Percentiles rank a stretch among this genome's conserved stretches.
phyloP scores from a whole-genome alignment of 53 echinoderm and acorn worm species.

The Holothuria leucospilota region DNA sequence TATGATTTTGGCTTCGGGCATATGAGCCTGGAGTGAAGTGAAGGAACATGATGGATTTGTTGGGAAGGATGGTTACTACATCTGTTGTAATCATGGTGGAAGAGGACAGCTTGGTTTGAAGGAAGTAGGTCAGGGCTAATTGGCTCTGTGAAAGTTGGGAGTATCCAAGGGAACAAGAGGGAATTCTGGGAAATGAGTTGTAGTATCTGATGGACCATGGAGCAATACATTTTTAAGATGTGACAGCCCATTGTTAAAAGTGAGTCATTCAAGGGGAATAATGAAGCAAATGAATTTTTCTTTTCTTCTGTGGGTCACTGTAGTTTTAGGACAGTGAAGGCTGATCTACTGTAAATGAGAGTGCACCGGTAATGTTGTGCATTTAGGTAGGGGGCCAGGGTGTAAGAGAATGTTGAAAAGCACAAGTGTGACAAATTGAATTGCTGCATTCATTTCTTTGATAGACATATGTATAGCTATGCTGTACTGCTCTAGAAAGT shows the following conservation, averaged over 20 bases:
- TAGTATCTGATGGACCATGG: not conserved
- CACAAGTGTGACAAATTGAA: too few relatives aligned
- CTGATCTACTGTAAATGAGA: too few relatives aligned
- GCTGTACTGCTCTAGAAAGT: too few relatives aligned
- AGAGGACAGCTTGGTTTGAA: not conserved
- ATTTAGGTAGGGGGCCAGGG: too few relatives aligned
- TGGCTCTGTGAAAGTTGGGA: not conserved
- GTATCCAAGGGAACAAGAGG: too few relatives aligned
- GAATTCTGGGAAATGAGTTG: too few relatives aligned
- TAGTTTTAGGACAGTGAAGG: too few relatives aligned
- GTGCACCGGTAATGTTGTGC: too few relatives aligned
- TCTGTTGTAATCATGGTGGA: not conserved
- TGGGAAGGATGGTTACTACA: not conserved
- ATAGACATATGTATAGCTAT: too few relatives aligned
- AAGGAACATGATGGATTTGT: not conserved
- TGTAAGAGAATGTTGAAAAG: too few relatives aligned
- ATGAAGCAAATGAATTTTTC: not conserved
- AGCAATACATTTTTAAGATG: not conserved
- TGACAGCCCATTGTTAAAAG: not conserved
- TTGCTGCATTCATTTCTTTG: too few relatives aligned
- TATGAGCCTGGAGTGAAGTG: not conserved
- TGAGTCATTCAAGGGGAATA: not conserved
- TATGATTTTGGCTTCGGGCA: not conserved
- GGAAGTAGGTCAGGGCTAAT: slow-evolving; percentile 30
- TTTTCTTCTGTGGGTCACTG: too few relatives aligned